These are phyloP conservation scores for Campopleginae sp. DNA, from an alignment of 2,888 invertebrate genomes.

Conservation along the genomic window DNA sequence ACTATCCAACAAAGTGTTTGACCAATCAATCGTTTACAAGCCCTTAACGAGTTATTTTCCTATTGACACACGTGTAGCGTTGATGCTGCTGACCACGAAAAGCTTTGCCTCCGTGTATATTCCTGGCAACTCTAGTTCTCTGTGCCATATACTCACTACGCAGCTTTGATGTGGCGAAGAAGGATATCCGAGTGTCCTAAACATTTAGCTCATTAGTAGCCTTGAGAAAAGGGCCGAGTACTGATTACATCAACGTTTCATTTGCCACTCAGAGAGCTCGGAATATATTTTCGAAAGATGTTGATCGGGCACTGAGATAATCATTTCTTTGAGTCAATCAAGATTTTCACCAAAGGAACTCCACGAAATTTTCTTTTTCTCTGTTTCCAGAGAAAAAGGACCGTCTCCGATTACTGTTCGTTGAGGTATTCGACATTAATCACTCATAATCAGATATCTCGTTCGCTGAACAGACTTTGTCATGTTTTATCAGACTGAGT, in stretches of 20 bases:
- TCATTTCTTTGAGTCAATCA: neutral
- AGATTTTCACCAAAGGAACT: neutral
- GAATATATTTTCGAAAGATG: neutral
- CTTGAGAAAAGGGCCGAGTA: slow-evolving; percentile 19
- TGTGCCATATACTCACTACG: neutral
- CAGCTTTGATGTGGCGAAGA: slow-evolving; percentile 57
- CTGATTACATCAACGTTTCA: slow-evolving; percentile 41
- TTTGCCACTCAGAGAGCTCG: slow-evolving; percentile 7
- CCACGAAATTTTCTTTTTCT: neutral
- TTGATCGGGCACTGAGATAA: neutral
- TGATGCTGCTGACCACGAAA: slow-evolving; percentile 36
- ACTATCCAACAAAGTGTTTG: slow-evolving; percentile 26
- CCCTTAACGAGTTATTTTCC: slow-evolving; percentile 39
- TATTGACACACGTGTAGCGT: slow-evolving; percentile 24
- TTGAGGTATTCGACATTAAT: slow-evolving; percentile 17
- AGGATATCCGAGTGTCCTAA: slow-evolving; percentile 26
- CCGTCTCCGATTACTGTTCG: slow-evolving; percentile 20
- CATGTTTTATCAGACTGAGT: slow-evolving; percentile 30
- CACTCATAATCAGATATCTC: slow-evolving; percentile 17
- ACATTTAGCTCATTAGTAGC: slow-evolving; percentile 55
- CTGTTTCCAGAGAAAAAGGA: neutral
- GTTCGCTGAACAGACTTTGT: slow-evolving; percentile 26
- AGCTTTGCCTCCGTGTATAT: slow-evolving; percentile 19
- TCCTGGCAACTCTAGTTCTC: slow-evolving; percentile 33
- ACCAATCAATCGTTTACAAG: slow-evolving; percentile 24